Percentiles rank a stretch among this genome's conserved stretches.
These are phyloP conservation scores for Drosophila navojoa DNA, from an alignment of 1,140 invertebrate genomes.

Conservation along the genomic window DNA sequence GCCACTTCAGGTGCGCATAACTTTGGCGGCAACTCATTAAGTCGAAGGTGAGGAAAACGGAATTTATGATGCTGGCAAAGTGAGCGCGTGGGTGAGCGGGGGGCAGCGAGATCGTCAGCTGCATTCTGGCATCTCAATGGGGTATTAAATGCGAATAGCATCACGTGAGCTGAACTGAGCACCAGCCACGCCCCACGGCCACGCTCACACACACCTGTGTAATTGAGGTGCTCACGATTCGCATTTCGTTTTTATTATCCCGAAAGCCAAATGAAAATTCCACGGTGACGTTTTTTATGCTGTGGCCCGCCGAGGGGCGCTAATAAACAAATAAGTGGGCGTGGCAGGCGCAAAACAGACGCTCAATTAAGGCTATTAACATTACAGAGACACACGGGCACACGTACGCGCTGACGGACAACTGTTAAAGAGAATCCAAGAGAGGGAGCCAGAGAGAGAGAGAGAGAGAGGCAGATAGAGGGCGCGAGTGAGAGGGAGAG, in stretches of 20 bases:
- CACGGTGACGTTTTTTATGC: conserved; percentile 66
- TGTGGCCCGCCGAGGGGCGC: conserved; percentile 36
- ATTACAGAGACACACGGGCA: conserved; percentile 57
- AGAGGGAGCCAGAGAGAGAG: background rate
- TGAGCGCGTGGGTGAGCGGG: conserved; percentile 24
- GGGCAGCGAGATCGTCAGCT: conserved; percentile 28
- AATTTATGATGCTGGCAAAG: conserved; percentile 42
- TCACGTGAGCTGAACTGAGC: conserved; percentile 9
- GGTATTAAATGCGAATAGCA: conserved; percentile 25
- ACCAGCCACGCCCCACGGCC: conserved; percentile 20
- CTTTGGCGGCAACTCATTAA: conserved; percentile 47
- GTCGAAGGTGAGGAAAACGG: conserved; percentile 26
- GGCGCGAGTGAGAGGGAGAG: background rate
- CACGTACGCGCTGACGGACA: conserved; percentile 27
- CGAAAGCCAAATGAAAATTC: conserved; percentile 76
- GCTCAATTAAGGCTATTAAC: conserved; percentile 83
- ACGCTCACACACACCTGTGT: conserved; percentile 22
- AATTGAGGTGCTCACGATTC: conserved; percentile 44
- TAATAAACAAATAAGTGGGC: conserved; percentile 82
- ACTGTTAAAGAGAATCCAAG: background rate
- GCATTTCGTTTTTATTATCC: conserved; percentile 62
- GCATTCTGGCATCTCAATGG: conserved; percentile 43
- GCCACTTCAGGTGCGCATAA: conserved; percentile 8
- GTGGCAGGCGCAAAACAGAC: conserved; percentile 62
- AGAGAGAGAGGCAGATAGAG: background rate